Base-by-base conservation (phyloP, 2,113 vertebrate species). In the Cryptotis parvus region DNA sequence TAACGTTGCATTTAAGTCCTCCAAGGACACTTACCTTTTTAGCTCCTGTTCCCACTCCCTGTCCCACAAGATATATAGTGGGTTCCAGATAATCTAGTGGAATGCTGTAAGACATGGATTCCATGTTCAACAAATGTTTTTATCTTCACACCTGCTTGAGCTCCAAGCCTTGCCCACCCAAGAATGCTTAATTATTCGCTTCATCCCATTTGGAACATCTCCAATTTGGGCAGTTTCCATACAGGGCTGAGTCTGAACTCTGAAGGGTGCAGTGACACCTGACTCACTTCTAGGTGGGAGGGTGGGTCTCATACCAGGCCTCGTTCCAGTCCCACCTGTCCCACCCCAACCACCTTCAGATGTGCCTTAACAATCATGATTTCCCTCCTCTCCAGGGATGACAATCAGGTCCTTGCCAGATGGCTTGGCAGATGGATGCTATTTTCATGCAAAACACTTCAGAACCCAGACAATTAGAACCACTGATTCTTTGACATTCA, bases 381-480 rank as follows among this genome's bases (percentile, higher is more conserved):
- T 84, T 94, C 83, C 55, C 90, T 35, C 86, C 52, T 73, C 82
- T 75, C 85, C 85, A 72, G 27, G 61, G 31, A 37, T 24, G 16
- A 49, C 37, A 77, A 45, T 63, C 89, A 91, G 84, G 63, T 78
- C 80, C n/a, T 12, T 78, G 73, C 49, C 93, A 94, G 86, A 82
- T 77, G 79, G 75, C 76, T 52, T 14, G 63, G 86, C 84, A 91
- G n/a, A 76, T 80, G 80, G 70, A 52, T 70, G 55, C 33, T 92
- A 72, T 85, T 95, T 95, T 91, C 87, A 63, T 31, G 41, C 35
- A 83, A 90, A 75, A 72, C 89, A 16, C 12, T 58, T 72, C 27
- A 33, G 66, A 68, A 82, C n/a, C 8, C 6, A 15, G 15, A 58
- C 55, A 6, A 16, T 58, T 58, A 24, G 22, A 58, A 58, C 16